phyloP scores from a whole-genome alignment of 2,888 invertebrate species.

The Andricus quercusramuli region DNA sequence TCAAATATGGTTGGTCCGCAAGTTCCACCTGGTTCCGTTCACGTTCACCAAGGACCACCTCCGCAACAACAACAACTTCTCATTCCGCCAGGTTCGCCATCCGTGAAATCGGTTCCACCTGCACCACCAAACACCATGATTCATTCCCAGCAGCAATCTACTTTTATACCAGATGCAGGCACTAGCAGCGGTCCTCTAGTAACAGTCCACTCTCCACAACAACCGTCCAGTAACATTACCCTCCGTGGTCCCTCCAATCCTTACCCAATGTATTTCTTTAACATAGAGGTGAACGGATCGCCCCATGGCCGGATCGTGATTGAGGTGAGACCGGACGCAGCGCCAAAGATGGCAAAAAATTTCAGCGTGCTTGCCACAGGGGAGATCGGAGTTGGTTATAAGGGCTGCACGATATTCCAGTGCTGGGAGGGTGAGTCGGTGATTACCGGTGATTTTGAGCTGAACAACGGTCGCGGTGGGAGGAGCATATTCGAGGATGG shows the following conservation, averaged over 20 bases:
- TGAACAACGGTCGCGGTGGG: conserved; percentile 90
- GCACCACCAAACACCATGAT: conserved; percentile 71
- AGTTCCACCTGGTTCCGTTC: conserved; percentile 73
- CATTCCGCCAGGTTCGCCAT: conserved; percentile 75
- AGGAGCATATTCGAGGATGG: conserved; percentile 88
- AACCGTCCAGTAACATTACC: conserved; percentile 72
- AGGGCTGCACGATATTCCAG: conserved; percentile 89
- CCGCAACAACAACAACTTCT: conserved; percentile 71
- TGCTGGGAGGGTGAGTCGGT: conserved; percentile 92
- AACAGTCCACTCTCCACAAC: conserved; percentile 78
- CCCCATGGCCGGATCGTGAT: conserved; percentile 87
- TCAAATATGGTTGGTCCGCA: conserved; percentile 69
- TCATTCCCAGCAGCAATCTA: conserved; percentile 70
- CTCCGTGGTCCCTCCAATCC: conserved; percentile 81
- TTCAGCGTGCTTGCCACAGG: conserved; percentile 87
- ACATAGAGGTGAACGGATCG: conserved; percentile 86
- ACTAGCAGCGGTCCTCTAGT: conserved; percentile 63
- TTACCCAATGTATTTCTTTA: conserved; percentile 88
- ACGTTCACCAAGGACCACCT: conserved; percentile 76
- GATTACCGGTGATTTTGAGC: conserved; percentile 89
- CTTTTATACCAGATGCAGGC: conserved; percentile 66
- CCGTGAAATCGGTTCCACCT: conserved; percentile 68
- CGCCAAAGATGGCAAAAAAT: conserved; percentile 90
- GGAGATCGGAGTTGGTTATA: conserved; percentile 88
- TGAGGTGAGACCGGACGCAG: conserved; percentile 88